Evolutionary conservation across 2,888 invertebrate species (phyloP).

Genomic region (Heliconius erato): DNA sequence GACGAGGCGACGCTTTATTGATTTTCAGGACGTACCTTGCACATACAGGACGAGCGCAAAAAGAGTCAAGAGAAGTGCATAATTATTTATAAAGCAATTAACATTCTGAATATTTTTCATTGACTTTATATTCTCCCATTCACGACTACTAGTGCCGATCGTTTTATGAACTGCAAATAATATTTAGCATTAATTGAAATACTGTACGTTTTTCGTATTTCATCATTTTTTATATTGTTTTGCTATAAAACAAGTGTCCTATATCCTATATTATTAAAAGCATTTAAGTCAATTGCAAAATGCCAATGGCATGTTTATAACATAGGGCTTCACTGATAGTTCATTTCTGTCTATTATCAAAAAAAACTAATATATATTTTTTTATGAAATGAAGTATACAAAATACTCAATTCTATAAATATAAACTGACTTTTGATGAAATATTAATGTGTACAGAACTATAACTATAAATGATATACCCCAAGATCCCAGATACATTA

Average conservation of each 20-base stretch:
- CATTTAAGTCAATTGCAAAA: not conserved
- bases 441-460: too few relatives aligned
- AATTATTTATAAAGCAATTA: not conserved
- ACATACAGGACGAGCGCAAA: not conserved
- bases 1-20: conserved; percentile 8
- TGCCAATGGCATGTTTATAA: too few relatives aligned
- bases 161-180: not conserved
- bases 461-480: too few relatives aligned
- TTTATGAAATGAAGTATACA: too few relatives aligned
- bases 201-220: not conserved
- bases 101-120: not conserved
- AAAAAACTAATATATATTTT: too few relatives aligned
- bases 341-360: too few relatives aligned
- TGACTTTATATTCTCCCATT: not conserved
- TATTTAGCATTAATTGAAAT: not conserved
- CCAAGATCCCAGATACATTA: too few relatives aligned
- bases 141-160: not conserved
- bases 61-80: not conserved
- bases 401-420: too few relatives aligned
- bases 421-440: too few relatives aligned
- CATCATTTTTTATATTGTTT: not conserved
- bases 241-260: not conserved
- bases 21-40: conserved; percentile 19
- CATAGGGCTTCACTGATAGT: too few relatives aligned
- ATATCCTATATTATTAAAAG: not conserved